A percentile compares a stretch with the other conserved stretches of the same genome.
Evolutionary conservation across 2,888 invertebrate genomes (phyloP).

Genomic region (Smittia sp.): DNA sequence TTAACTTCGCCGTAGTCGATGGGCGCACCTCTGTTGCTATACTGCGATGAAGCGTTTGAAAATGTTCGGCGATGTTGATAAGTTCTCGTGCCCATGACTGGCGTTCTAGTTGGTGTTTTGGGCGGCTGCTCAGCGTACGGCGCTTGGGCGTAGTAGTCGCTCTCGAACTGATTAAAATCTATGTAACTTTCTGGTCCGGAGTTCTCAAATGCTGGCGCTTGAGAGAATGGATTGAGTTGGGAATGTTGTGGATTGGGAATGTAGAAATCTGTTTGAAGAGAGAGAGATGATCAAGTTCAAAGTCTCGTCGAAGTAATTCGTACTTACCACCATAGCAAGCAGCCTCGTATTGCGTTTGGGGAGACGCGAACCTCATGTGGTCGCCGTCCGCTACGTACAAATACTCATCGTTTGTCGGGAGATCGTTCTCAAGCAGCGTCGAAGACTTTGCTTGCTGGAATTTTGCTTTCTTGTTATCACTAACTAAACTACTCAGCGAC

Average conservation of each 20-base stretch:
- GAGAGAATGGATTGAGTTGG: slow-evolving; percentile 23
- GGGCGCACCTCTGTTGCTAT: slow-evolving; percentile 58
- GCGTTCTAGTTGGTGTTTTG: slow-evolving; percentile 48
- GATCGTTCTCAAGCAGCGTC: slow-evolving; percentile 26
- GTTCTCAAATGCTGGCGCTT: slow-evolving; percentile 2
- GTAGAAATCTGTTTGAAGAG: neutral
- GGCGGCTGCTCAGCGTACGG: slow-evolving; percentile 12
- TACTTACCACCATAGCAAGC: slow-evolving; percentile 16
- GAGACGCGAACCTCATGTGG: slow-evolving; percentile 1
- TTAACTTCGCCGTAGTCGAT: slow-evolving; percentile 30
- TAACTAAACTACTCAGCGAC: slow-evolving; percentile 51
- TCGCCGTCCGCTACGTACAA: slow-evolving; percentile 22
- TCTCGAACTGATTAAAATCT: slow-evolving; percentile 9
- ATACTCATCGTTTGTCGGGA: slow-evolving; percentile 45
- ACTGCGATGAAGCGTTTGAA: slow-evolving; percentile 66
- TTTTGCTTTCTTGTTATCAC: slow-evolving; percentile 48
- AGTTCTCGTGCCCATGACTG: slow-evolving; percentile 53
- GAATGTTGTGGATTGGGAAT: slow-evolving; percentile 20
- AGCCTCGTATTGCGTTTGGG: neutral
- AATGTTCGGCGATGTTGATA: slow-evolving; percentile 70
- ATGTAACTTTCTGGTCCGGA: slow-evolving; percentile 25
- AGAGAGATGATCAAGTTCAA: neutral
- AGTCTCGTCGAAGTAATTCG: neutral
- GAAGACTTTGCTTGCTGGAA: slow-evolving; percentile 2
- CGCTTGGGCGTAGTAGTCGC: neutral